Percentiles rank a stretch among this genome's conserved stretches.
Evolutionary conservation across 2,797 vertebrate genomes (phyloP).

Genomic region (Selene dorsalis): DNA sequence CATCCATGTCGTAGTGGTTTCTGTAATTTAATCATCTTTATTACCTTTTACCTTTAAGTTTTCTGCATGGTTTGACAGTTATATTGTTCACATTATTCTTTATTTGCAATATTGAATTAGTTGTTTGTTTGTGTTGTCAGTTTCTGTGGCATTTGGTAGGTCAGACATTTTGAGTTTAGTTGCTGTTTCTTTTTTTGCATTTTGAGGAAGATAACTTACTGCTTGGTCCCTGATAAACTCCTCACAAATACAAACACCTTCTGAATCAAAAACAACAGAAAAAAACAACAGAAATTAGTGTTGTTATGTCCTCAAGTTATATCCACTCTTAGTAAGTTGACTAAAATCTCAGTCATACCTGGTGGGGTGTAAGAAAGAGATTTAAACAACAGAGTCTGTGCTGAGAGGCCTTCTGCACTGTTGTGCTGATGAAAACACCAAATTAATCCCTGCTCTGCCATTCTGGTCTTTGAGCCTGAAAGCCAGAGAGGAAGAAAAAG

Average conservation of each 20-base stretch:
- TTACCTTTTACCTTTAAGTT: too few relatives aligned
- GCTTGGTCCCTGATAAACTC: too few relatives aligned
- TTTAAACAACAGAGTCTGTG: slow-evolving; percentile 13
- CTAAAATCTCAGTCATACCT: not conserved
- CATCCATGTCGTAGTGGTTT: not conserved
- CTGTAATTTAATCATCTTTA: not conserved
- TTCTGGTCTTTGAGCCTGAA: slow-evolving; percentile 39
- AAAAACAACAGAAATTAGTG: not conserved
- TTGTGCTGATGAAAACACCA: slow-evolving; percentile 44
- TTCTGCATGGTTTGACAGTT: too few relatives aligned
- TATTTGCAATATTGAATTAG: too few relatives aligned
- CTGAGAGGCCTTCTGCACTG: slow-evolving; percentile 26
- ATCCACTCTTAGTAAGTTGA: not conserved
- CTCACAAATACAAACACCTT: too few relatives aligned
- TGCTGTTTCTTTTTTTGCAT: too few relatives aligned
- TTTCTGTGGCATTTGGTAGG: too few relatives aligned
- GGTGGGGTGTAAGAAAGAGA: slow-evolving; percentile 8
- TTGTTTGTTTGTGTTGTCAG: too few relatives aligned
- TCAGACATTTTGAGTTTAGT: too few relatives aligned
- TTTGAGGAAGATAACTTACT: too few relatives aligned
- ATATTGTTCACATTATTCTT: too few relatives aligned
- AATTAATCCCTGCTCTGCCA: slow-evolving; percentile 50
- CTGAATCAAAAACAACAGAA: too few relatives aligned
- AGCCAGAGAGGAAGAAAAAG: slow-evolving; percentile 5
- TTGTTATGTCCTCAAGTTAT: not conserved